Evolutionary conservation across 2,888 invertebrate species (phyloP), one percentile per base, ranked within the genome.

Genomic region (Dryobota labecula): DNA sequence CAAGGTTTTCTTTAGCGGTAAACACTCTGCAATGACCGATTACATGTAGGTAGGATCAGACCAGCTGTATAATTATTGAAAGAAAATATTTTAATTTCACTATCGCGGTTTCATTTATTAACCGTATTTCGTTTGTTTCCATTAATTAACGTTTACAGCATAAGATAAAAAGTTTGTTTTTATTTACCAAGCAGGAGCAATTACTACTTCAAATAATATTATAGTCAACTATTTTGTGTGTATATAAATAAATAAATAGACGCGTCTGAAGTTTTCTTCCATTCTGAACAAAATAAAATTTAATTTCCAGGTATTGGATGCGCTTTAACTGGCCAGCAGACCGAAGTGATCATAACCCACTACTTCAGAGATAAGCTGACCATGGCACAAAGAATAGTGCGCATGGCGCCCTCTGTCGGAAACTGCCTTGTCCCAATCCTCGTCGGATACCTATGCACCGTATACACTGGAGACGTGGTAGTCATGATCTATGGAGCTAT

Each of bases 401-500:
- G 96, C 78, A 93, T 96, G 86, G 95, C 96, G 0, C 95, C 96
- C 1, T 95, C 96, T 0, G 82, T 96, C 1, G 97, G 97, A 36
- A 96, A 96, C 88, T 94, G 96, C 72, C 64, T 96, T 0, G 90
- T 96, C 4, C 96, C 97, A 0, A 90, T 97, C 20, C 78, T 96
- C 9, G 83, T 97, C 15, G 97, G 96, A 2, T 93, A 93, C 78
- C 87, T 96, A n/a, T 94, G 96, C 81, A 91, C 95, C 11, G 76
- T 90, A 8, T 92, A 95, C 83, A 94, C 94, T 7, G 91, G 90
- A 2, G 93, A 94, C 38, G 86, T 91, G 2, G 95, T 96, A 1
- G 93, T 97, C 20, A 94, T 97, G 91, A 96, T 97, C 83, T 97
- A 97, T 81, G 96, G 96, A 72, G 96, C 96, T 0, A 92, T 97